These are phyloP conservation scores for Paralichthys olivaceus DNA, from an alignment of 2,113 vertebrate species.

Conservation along the genomic window DNA sequence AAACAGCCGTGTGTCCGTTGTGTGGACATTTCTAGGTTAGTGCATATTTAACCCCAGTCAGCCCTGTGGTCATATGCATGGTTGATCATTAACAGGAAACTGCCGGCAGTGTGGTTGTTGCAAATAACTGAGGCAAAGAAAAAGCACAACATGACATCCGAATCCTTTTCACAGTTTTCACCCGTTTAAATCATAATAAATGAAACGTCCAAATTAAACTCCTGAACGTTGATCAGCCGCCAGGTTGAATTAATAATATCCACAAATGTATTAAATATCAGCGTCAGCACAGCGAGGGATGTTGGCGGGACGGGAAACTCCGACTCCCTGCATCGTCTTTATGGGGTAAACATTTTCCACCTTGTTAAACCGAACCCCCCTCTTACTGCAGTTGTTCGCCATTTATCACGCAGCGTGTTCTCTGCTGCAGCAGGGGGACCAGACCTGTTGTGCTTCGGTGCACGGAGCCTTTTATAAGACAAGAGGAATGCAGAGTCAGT, in stretches of 20 bases:
- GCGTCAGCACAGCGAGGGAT: conserved; percentile 4
- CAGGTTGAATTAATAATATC: conserved; percentile 22
- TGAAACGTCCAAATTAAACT: background rate
- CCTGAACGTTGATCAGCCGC: conserved; percentile 3
- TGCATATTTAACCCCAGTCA: conserved; percentile 37
- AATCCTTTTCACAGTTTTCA: background rate
- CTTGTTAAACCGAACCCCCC: conserved; percentile 56
- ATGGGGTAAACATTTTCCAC: conserved; percentile 62
- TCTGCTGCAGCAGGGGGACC: conserved; percentile 8
- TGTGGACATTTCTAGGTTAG: background rate
- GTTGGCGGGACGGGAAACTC: conserved; percentile 17
- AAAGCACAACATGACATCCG: background rate
- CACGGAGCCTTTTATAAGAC: conserved; percentile 52
- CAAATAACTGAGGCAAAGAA: conserved; percentile 18
- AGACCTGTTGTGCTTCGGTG: conserved; percentile 34
- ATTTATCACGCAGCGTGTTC: conserved; percentile 50
- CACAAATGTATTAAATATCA: conserved; percentile 18
- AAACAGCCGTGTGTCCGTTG: background rate
- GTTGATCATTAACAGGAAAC: conserved; percentile 61
- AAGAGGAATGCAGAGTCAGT: conserved; percentile 55
- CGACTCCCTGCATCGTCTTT: conserved; percentile 17
- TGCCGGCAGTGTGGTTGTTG: conserved; percentile 14
- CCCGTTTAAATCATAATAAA: conserved; percentile 26
- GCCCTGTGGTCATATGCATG: conserved; percentile 10
- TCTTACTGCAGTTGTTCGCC: conserved; percentile 44